Conservation (phyloP, 2,113 vertebrate species). For the Lagopus muta region DNA sequence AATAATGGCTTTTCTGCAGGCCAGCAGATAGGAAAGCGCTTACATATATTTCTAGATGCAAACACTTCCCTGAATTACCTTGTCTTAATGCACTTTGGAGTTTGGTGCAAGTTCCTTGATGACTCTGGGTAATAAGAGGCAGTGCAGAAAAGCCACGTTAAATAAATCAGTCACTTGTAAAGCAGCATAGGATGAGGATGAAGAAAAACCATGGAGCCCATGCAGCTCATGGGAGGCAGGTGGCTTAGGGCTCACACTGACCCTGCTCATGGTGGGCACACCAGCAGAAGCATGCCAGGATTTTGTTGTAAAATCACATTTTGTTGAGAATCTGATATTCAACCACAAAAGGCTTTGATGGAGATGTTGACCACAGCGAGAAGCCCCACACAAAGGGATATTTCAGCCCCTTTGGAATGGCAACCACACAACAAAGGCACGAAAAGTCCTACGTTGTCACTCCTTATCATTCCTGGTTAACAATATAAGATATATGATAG, state of each 20-base stretch:
- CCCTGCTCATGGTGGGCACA: rapidly evolving
- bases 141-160: not conserved
- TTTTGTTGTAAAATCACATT: not conserved
- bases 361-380: not conserved
- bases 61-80: slow-evolving; percentile 60
- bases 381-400: not conserved
- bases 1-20: slow-evolving; percentile 70
- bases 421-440: slow-evolving; percentile 43
- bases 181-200: not conserved
- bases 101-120: slow-evolving; percentile 51
- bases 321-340: not conserved
- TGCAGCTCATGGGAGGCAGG: not conserved
- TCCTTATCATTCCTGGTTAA: slow-evolving; percentile 80
- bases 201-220: not conserved
- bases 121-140: slow-evolving; percentile 37
- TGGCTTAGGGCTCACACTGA: not conserved
- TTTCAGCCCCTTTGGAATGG: not conserved
- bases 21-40: slow-evolving; percentile 63
- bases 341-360: not conserved
- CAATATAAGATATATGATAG: slow-evolving; percentile 79
- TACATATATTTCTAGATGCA: slow-evolving; percentile 63
- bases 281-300: not conserved
- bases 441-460: slow-evolving; percentile 63
- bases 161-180: slow-evolving; percentile 1
- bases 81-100: slow-evolving; percentile 57